Percentiles rank a stretch among this genome's conserved stretches.
phyloP scores from a whole-genome alignment of 2,797 vertebrate species.

The Melanotaenia pygmaea region DNA sequence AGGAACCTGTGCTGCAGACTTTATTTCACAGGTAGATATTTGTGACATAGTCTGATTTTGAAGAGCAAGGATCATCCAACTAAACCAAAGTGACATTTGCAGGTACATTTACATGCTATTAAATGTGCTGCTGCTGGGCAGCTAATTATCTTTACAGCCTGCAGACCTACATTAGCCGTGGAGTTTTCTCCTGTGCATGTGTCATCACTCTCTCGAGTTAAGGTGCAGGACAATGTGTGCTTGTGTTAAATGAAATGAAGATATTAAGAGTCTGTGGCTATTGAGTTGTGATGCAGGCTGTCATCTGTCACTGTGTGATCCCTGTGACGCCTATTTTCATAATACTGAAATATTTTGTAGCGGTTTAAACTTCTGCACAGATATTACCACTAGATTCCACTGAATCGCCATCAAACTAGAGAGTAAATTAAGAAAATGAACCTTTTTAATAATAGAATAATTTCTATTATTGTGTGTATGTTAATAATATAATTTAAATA shows the following conservation, averaged over 20 bases:
- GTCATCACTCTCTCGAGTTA: background rate
- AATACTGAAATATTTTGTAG: background rate
- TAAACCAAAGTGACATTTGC: background rate
- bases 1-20: constrained; percentile 11
- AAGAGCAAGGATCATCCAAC: constrained; percentile 13
- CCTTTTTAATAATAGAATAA: background rate
- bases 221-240: background rate
- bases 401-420: background rate
- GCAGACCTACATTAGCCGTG: background rate
- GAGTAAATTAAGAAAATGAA: background rate
- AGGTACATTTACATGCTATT: constrained; percentile 18
- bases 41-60: background rate
- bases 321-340: background rate
- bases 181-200: background rate
- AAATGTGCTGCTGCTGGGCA: constrained; percentile 4
- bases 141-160: constrained; percentile 10
- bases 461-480: background rate
- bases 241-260: background rate
- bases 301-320: background rate
- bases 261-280: background rate
- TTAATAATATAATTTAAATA: background rate
- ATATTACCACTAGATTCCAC: background rate
- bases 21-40: constrained; percentile 3
- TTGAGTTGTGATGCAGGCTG: background rate
- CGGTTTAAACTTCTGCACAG: background rate